phyloP scores from a whole-genome alignment of 2,113 vertebrate species.

The Okapia johnstoni region DNA sequence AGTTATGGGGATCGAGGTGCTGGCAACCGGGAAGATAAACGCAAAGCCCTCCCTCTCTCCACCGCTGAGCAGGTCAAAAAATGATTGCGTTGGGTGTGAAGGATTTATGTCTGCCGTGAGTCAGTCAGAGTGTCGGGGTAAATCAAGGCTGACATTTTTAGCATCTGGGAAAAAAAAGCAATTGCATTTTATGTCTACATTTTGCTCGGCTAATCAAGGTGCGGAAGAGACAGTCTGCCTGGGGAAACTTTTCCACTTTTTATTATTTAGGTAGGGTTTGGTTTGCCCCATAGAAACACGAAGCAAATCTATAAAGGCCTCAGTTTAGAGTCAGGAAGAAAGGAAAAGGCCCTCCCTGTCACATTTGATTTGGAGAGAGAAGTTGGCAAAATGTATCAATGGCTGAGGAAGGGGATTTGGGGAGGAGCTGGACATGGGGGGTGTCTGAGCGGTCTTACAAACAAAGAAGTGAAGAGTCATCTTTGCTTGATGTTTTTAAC shows the following conservation, averaged over 20 bases:
- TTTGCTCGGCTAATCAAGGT: constrained; percentile 80
- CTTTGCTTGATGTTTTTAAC: constrained; percentile 29
- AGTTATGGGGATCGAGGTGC: constrained; percentile 52
- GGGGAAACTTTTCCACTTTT: constrained; percentile 71
- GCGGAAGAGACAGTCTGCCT: constrained; percentile 66
- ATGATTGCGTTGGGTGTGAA: constrained; percentile 63
- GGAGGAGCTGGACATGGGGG: not conserved
- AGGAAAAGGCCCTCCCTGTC: not conserved
- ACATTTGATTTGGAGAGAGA: not conserved
- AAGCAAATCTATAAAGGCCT: constrained; percentile 21
- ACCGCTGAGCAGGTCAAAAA: constrained; percentile 64
- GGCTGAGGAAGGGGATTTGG: not conserved
- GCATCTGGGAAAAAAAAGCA: constrained; percentile 77
- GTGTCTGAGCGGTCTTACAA: not conserved
- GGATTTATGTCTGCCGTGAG: constrained; percentile 75
- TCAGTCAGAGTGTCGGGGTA: constrained; percentile 76
- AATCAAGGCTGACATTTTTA: constrained; percentile 82
- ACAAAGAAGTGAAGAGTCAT: not conserved
- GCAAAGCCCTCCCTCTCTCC: not conserved
- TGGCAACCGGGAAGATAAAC: constrained; percentile 21
- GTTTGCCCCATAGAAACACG: constrained; percentile 41
- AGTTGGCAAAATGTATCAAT: not conserved
- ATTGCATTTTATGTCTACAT: constrained; percentile 82
- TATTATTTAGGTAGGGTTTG: constrained; percentile 68
- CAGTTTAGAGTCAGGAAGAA: not conserved